These are phyloP conservation scores for Uria lomvia DNA, from an alignment of 2,113 vertebrate genomes.

Conservation along the genomic window DNA sequence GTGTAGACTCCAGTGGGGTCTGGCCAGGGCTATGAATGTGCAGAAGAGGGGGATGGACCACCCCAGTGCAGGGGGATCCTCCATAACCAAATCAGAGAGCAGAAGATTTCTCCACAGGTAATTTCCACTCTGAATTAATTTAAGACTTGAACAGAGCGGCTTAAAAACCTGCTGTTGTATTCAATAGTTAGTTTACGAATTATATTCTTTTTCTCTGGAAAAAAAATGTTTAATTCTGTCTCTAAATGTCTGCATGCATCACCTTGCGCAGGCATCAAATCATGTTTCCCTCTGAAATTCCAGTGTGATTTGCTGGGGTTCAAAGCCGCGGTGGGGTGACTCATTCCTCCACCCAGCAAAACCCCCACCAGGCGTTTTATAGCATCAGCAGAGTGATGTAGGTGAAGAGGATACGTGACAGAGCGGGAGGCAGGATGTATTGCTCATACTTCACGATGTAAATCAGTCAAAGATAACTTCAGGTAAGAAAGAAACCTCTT, in stretches of 20 bases:
- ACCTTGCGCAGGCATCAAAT: not conserved
- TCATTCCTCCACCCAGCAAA: not conserved
- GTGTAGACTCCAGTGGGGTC: not conserved
- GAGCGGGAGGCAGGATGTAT: not conserved
- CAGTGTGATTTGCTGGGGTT: not conserved
- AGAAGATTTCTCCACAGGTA: not conserved
- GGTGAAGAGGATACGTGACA: not conserved
- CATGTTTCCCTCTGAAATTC: not conserved
- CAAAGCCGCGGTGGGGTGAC: not conserved
- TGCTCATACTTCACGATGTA: not conserved
- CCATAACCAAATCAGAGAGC: not conserved
- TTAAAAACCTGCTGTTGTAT: not conserved
- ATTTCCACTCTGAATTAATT: not conserved
- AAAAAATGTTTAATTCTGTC: not conserved
- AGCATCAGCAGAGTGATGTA: not conserved
- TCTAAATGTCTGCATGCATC: not conserved
- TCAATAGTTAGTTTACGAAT: not conserved
- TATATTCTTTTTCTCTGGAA: not conserved
- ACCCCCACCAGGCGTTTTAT: not conserved
- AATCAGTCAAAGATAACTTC: not conserved
- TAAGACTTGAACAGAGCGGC: not conserved
- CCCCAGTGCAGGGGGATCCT: not conserved
- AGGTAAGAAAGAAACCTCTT: conserved; percentile 9
- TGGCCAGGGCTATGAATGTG: not conserved
- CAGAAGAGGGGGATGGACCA: not conserved